A percentile compares a stretch with the other conserved stretches of the same genome.
Conservation (phyloP, 2,797 vertebrate genomes). For the Pangasius macronema region DNA sequence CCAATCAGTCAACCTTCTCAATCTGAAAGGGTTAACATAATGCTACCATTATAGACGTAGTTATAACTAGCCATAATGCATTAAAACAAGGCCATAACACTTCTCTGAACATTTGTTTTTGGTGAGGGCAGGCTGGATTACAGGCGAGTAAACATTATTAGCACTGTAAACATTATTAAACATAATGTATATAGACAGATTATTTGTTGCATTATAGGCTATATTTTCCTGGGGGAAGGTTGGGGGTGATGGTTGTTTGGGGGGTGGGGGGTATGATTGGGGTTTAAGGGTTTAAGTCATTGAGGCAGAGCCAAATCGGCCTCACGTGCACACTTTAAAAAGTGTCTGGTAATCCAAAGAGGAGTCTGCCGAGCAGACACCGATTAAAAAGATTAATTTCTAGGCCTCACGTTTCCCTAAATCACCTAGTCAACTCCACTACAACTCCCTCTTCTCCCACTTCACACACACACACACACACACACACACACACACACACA, state of each 20-base stretch:
- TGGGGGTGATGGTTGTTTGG: neutral
- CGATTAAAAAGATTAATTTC: conserved; percentile 74
- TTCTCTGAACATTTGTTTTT: neutral
- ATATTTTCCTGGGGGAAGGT: neutral
- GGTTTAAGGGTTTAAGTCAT: conserved; percentile 21
- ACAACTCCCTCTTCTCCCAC: conserved; percentile 8
- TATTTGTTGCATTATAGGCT: conserved; percentile 3
- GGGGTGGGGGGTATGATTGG: neutral
- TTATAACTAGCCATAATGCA: neutral
- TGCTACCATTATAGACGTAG: neutral
- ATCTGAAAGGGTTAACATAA: neutral
- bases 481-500: conserved; percentile 18
- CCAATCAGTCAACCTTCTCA: neutral
- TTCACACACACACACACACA: conserved; percentile 1
- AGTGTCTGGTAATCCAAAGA: conserved; percentile 46
- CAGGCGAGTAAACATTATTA: too few species aligned
- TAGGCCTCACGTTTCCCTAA: conserved; percentile 68
- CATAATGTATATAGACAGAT: neutral
- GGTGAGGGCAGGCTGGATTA: neutral
- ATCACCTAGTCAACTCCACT: conserved; percentile 39
- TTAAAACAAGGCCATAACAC: neutral
- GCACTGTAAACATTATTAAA: neutral
- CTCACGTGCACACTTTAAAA: conserved; percentile 49
- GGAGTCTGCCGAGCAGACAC: conserved; percentile 75
- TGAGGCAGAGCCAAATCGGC: conserved; percentile 18